Evolutionary conservation across 1,140 invertebrate species (phyloP).

Genomic region (Calephelis nemesis): DNA sequence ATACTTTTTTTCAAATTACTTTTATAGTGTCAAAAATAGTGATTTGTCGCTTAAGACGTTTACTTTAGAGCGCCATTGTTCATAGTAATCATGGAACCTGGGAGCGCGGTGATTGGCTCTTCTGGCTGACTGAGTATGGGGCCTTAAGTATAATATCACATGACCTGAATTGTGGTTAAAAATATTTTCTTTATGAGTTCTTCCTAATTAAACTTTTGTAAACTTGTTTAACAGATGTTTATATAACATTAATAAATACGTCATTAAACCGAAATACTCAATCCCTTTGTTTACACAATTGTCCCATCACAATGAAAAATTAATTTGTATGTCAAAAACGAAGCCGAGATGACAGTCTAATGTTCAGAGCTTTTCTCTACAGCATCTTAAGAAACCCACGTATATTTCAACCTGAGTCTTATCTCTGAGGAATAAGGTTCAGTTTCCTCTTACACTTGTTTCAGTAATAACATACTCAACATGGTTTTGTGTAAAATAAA

Average conservation of each 20-base stretch:
- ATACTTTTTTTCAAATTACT: too few species aligned
- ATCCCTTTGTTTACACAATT: slow-evolving; percentile 54
- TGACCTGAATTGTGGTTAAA: too few species aligned
- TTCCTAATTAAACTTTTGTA: too few species aligned
- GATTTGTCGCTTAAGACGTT: too few species aligned
- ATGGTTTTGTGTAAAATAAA: slow-evolving; percentile 61
- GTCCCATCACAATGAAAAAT: slow-evolving; percentile 68
- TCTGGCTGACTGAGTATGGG: too few species aligned
- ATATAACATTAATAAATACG: slow-evolving; percentile 1
- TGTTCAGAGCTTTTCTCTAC: slow-evolving; percentile 12
- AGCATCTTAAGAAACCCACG: not conserved
- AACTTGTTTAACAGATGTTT: not conserved
- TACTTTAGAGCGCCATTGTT: too few species aligned
- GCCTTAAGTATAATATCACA: too few species aligned
- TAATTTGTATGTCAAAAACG: slow-evolving; percentile 59
- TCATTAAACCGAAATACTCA: slow-evolving; percentile 15
- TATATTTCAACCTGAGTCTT: slow-evolving; percentile 12
- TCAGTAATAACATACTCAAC: slow-evolving; percentile 29
- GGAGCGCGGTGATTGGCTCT: too few species aligned
- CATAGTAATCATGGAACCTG: too few species aligned
- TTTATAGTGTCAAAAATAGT: too few species aligned
- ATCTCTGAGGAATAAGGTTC: slow-evolving; percentile 18
- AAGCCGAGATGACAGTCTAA: slow-evolving; percentile 60
- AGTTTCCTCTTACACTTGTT: slow-evolving; percentile 20
- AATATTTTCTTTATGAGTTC: too few species aligned